Evolutionary conservation across 1,140 invertebrate genomes (phyloP), one percentile per base, ranked within the genome.

Genomic region (Galleria mellonella): DNA sequence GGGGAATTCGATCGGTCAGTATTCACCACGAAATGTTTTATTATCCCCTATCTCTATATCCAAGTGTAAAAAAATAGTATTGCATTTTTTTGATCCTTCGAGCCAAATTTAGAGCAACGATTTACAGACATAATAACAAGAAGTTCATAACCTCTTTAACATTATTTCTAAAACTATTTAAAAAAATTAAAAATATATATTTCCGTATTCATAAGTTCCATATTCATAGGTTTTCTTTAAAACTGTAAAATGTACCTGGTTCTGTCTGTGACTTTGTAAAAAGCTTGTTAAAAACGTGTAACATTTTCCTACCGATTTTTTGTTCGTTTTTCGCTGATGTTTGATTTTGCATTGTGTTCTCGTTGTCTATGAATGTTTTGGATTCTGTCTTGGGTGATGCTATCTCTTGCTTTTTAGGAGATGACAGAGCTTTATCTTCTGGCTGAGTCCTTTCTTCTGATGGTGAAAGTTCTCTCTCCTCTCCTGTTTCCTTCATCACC

Each of bases 221-320:
- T n/a, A 3, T 23, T 23, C 6, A 55, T 46, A 23, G 43, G 48
- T 47, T 8, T 28, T 11, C 15, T 15, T 35, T 9, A 12, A 32
- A 48, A 53, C 12, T 15, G 30, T 9, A 12, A 32, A 51, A 53
- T 44, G 37, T 62, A 54, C 45, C 42, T 39, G 12, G 3, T 12
- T 10, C 31, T 32, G 17, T 31, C 12, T 32, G 35, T 43, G 12
- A 4, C 10, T 33, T 28, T 11, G 28, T 40, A 2, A 31, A 12
- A 14, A 31, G n/a, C 39, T 31, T 41, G 30, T 41, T 41, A 29
- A 41, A 43, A 23, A n/a, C 14, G 10, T 46, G 14, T 36, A 47
- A 23, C 9, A 52, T 23, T 65, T 51, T 61, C 51, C 30, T 65
- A 65, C 62, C 62, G n/a, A 62, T 58, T 62, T 55, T 65, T 29